These are phyloP conservation scores for Neoascia interrupta DNA, from an alignment of 2,888 invertebrate genomes.

Conservation along the genomic window DNA sequence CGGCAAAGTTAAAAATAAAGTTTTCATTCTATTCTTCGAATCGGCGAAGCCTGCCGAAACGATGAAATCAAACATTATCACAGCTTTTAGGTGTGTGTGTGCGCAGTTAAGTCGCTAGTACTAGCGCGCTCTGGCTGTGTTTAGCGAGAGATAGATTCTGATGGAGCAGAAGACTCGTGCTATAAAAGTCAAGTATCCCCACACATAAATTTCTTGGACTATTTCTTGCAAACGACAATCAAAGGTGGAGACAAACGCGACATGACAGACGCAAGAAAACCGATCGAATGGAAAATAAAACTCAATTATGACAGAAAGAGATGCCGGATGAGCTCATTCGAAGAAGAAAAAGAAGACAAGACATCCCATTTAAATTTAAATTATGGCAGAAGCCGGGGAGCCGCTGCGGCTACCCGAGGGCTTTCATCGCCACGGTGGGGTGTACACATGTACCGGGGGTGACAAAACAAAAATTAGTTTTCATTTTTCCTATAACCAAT, in stretches of 20 bases:
- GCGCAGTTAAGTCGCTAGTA: slow-evolving; percentile 53
- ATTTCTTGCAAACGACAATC: slow-evolving; percentile 25
- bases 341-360: neutral
- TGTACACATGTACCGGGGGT: no score
- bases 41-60: no score
- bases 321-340: no score
- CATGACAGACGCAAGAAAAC: neutral
- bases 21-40: slow-evolving; percentile 72
- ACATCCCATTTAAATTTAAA: slow-evolving; percentile 32
- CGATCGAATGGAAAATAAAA: slow-evolving; percentile 39
- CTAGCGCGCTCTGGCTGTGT: slow-evolving; percentile 34
- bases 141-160: slow-evolving; percentile 35
- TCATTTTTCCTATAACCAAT: slow-evolving; percentile 9
- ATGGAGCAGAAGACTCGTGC: slow-evolving; percentile 35
- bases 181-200: slow-evolving; percentile 30
- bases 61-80: slow-evolving; percentile 39
- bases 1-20: slow-evolving; percentile 77
- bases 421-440: no score
- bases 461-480: slow-evolving; percentile 31
- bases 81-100: slow-evolving; percentile 14
- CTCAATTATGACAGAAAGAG: slow-evolving; percentile 31
- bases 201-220: slow-evolving; percentile 40
- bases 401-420: no score
- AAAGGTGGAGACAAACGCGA: neutral
- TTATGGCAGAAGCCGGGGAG: neutral